These are phyloP conservation scores for Cyanistes caeruleus DNA, from an alignment of 2,113 vertebrate genomes.

Conservation along the genomic window DNA sequence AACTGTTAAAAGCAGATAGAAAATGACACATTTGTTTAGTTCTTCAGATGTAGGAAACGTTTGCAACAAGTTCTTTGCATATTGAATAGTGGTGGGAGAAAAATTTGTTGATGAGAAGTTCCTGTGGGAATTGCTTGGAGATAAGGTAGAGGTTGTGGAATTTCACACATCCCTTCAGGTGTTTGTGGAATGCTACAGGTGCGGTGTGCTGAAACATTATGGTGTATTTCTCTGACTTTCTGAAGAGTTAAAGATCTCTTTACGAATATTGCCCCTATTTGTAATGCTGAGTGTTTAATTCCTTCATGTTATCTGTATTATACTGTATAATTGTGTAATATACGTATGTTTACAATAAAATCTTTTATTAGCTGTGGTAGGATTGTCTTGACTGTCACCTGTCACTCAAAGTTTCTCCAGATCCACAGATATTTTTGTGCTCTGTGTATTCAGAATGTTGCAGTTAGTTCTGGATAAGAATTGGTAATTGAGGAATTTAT, in stretches of 20 bases:
- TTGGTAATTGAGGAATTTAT: neutral
- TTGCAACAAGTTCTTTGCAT: neutral
- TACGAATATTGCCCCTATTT: neutral
- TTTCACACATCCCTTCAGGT: neutral
- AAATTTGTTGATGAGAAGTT: neutral
- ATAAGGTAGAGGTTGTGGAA: neutral
- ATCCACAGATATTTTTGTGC: neutral
- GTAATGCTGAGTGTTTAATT: slow-evolving; percentile 59
- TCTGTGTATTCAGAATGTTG: neutral
- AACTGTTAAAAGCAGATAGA: slow-evolving; percentile 28
- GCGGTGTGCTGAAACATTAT: neutral
- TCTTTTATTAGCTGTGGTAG: slow-evolving; percentile 67
- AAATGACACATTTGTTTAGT: slow-evolving; percentile 7
- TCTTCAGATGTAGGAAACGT: neutral
- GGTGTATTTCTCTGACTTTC: slow-evolving; percentile 32
- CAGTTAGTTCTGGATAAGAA: neutral
- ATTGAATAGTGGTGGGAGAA: neutral
- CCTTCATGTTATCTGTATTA: slow-evolving; percentile 68
- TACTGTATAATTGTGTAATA: slow-evolving; percentile 76
- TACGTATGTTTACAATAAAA: slow-evolving; percentile 76
- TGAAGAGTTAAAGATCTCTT: slow-evolving; percentile 32
- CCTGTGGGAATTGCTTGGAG: slow-evolving; percentile 16
- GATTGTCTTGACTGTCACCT: neutral
- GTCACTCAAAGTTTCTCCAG: neutral
- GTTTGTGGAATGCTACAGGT: neutral